These are phyloP conservation scores for Netelia inedita DNA, from an alignment of 2,888 invertebrate species.

Conservation along the genomic window DNA sequence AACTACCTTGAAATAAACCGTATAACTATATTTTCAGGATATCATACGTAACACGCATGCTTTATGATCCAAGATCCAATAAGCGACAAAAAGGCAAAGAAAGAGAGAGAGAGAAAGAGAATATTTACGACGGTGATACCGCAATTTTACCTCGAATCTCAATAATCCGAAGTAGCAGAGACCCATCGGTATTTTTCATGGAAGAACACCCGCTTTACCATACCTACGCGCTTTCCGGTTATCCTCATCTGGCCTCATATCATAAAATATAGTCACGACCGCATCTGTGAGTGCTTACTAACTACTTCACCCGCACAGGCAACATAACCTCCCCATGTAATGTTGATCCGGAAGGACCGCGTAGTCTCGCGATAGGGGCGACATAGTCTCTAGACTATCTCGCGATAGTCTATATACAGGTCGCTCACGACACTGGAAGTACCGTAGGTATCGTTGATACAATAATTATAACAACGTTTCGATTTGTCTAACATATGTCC, in stretches of 20 bases:
- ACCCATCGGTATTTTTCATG: constrained; percentile 11
- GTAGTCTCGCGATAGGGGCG: no score
- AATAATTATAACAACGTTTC: constrained; percentile 1
- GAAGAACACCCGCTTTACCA: not conserved
- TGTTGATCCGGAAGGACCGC: no score
- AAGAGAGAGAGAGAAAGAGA: constrained; percentile 31
- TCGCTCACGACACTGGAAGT: no score
- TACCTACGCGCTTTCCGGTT: not conserved
- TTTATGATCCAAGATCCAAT: constrained; percentile 15
- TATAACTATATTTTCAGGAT: constrained; percentile 24
- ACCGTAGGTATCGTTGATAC: no score
- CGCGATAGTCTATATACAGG: no score
- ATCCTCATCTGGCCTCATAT: not conserved
- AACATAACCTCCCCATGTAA: no score
- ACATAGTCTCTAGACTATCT: no score
- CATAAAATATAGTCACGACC: not conserved
- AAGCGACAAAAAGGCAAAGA: not conserved
- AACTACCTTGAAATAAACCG: constrained; percentile 37
- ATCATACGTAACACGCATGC: constrained; percentile 18
- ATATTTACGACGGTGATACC: constrained; percentile 52
- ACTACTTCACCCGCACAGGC: no score
- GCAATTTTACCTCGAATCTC: constrained; percentile 36
- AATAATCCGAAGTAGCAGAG: constrained; percentile 13
- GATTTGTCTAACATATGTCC: constrained; percentile 21
- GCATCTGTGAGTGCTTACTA: no score